Conservation (phyloP, 2,888 invertebrate species). For the Caenorhabditis macrosperma region DNA sequence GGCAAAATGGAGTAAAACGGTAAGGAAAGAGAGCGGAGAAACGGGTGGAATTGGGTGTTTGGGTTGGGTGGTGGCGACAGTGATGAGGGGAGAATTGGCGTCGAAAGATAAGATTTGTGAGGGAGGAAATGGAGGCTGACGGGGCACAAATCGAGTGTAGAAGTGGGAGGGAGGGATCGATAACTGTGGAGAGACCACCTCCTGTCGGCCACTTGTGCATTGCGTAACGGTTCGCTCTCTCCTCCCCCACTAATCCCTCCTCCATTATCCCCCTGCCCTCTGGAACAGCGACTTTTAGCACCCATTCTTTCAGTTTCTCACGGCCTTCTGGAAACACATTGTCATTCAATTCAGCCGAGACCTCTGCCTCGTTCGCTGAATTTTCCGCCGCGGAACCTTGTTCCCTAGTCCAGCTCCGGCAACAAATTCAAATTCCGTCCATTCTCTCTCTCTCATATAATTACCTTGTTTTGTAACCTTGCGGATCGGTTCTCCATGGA, state of each 20-base stretch:
- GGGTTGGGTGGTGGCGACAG: conserved; percentile 39
- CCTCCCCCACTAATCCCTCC: too few relatives aligned
- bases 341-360: too few relatives aligned
- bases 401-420: background rate
- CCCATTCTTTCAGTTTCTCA: too few relatives aligned
- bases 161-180: background rate
- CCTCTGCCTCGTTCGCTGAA: too few relatives aligned
- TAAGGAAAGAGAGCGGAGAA: conserved; percentile 1
- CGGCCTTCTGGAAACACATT: too few relatives aligned
- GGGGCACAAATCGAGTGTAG: background rate
- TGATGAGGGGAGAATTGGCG: conserved; percentile 13
- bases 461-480: conserved; percentile 7
- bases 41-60: conserved; percentile 22
- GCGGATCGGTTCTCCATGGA: background rate
- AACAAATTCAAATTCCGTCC: background rate
- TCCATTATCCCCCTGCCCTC: background rate
- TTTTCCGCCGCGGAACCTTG: too few relatives aligned
- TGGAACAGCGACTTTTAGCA: too few relatives aligned
- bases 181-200: background rate
- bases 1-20: background rate
- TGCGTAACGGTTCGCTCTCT: conserved; percentile 5
- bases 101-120: background rate
- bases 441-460: background rate
- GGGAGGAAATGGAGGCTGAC: background rate
- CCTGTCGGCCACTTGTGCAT: background rate